phyloP scores from a whole-genome alignment of 2,888 invertebrate genomes.

The Cryptus armator region DNA sequence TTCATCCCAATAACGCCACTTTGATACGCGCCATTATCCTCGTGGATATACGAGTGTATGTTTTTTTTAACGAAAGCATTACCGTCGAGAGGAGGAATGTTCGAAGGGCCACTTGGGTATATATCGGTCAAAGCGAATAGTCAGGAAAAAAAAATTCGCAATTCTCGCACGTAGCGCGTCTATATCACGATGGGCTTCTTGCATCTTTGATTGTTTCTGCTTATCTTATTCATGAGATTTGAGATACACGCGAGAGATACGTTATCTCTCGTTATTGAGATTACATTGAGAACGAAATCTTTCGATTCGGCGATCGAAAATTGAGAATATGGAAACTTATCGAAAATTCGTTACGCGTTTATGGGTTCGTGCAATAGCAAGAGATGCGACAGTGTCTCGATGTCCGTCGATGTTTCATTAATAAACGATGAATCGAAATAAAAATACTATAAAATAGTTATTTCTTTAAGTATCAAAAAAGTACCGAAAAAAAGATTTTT shows the following conservation, averaged over 20 bases:
- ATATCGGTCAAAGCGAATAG: not conserved
- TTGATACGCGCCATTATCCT: not conserved
- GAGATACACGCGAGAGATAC: not conserved
- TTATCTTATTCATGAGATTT: slow-evolving; percentile 46
- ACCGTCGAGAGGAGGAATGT: not conserved
- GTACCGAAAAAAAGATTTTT: no score
- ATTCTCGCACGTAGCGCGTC: slow-evolving; percentile 49
- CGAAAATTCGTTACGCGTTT: slow-evolving; percentile 31
- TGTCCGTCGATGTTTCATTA: no score
- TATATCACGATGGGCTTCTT: slow-evolving; percentile 19
- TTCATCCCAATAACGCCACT: not conserved
- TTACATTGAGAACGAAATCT: not conserved
- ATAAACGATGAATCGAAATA: no score
- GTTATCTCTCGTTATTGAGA: slow-evolving; percentile 3
- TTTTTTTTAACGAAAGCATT: not conserved
- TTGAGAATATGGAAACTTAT: slow-evolving; percentile 18
- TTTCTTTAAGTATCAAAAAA: no score
- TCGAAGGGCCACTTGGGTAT: not conserved
- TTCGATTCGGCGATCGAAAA: not conserved
- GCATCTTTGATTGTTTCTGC: slow-evolving; percentile 56
- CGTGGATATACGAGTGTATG: not conserved
- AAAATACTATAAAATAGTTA: no score
- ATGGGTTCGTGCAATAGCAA: not conserved
- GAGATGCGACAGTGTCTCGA: no score
- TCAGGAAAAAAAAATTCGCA: not conserved